A percentile compares a stretch with the other conserved stretches of the same genome.
Evolutionary conservation across 37 sponge, comb jelly and placozoan genomes (phyloP).

Genomic region (Ephydatia muelleri): DNA sequence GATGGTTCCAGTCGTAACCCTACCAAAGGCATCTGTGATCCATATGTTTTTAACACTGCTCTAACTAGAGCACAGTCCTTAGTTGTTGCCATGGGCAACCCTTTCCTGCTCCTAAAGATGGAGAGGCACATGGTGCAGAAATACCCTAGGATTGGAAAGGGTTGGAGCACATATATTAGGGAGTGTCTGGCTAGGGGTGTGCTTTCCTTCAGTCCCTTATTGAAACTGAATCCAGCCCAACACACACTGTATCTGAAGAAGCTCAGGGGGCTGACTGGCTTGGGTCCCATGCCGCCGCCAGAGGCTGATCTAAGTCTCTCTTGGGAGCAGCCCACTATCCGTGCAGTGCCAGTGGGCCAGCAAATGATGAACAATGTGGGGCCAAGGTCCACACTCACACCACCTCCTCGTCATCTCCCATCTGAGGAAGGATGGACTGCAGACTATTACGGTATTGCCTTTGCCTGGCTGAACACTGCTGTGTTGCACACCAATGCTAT

Average conservation of each 20-base stretch:
- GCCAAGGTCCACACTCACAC: too few relatives aligned
- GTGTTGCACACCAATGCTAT: too few relatives aligned
- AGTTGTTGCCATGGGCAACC: constrained; percentile 71
- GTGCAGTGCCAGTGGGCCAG: not conserved
- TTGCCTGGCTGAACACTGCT: too few relatives aligned
- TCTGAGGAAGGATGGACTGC: too few relatives aligned
- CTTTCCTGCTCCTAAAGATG: constrained; percentile 53
- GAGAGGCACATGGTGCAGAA: constrained; percentile 38
- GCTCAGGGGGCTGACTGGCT: not conserved
- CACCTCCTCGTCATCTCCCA: too few relatives aligned
- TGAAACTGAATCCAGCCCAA: not conserved
- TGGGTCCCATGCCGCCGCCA: not conserved
- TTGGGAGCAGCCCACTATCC: not conserved
- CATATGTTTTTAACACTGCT: constrained; percentile 68
- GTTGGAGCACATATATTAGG: constrained; percentile 47
- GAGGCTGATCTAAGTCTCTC: not conserved
- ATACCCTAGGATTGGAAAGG: constrained; percentile 14
- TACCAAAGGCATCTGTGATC: constrained; percentile 65
- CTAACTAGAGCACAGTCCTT: constrained; percentile 67
- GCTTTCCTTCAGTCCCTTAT: not conserved
- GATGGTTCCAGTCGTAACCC: constrained; percentile 52
- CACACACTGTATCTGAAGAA: not conserved
- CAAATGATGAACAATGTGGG: too few relatives aligned
- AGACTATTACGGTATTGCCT: too few relatives aligned
- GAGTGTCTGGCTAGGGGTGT: constrained; percentile 13